phyloP scores from a whole-genome alignment of 2,888 invertebrate species.

The Deroplatys truncata region DNA sequence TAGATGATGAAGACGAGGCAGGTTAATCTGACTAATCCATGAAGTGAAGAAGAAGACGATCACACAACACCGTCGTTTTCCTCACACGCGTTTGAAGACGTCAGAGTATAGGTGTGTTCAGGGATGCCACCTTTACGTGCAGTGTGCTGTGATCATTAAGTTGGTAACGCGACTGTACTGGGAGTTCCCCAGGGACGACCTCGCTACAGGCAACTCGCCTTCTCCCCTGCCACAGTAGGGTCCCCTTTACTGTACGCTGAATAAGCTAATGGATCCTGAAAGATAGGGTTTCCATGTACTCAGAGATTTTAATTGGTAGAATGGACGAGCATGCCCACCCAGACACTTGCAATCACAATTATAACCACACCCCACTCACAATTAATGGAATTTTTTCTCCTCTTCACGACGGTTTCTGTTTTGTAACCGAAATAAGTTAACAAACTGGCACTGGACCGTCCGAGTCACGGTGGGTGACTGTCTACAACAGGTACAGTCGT shows the following conservation, averaged over 20 bases:
- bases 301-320: constrained; percentile 16
- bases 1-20: too few relatives aligned
- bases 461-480: neutral
- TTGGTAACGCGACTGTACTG: neutral
- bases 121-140: neutral
- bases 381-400: constrained; percentile 4
- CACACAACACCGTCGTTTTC: too few relatives aligned
- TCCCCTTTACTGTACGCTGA: neutral
- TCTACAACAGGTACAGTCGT: neutral
- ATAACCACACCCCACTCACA: constrained; percentile 6
- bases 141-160: neutral
- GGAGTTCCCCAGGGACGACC: neutral
- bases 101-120: too few relatives aligned
- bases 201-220: constrained; percentile 5
- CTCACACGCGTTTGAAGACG: too few relatives aligned
- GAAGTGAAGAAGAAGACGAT: too few relatives aligned
- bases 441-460: neutral
- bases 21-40: too few relatives aligned
- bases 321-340: constrained; percentile 4
- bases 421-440: constrained; percentile 14
- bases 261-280: constrained; percentile 21
- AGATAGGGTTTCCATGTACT: constrained; percentile 21
- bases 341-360: constrained; percentile 11
- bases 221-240: neutral
- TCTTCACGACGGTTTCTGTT: constrained; percentile 10